phyloP scores from a whole-genome alignment of 2,888 invertebrate genomes.

The Itoplectis maculator region DNA sequence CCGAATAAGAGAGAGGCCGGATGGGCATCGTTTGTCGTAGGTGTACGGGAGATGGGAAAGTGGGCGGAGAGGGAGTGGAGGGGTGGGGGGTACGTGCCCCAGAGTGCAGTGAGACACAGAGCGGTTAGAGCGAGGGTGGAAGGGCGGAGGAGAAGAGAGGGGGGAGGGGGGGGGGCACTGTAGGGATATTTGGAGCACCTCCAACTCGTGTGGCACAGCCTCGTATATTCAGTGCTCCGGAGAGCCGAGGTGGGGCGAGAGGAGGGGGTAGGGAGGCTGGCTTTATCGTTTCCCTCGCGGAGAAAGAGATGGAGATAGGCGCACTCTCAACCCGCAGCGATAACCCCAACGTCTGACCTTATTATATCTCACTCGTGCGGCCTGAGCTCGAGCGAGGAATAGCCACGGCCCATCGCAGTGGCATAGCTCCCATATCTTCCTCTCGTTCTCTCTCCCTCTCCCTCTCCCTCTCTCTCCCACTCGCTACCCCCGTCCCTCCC shows the following conservation, averaged over 20 bases:
- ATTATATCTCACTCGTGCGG: constrained; percentile 78
- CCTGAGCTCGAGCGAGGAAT: constrained; percentile 58
- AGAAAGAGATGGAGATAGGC: constrained; percentile 63
- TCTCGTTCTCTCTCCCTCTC: constrained; percentile 13
- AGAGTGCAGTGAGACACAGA: constrained; percentile 58
- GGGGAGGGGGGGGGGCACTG: constrained; percentile 2
- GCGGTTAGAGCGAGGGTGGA: constrained; percentile 49
- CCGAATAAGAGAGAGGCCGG: constrained; percentile 11
- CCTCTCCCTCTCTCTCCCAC: constrained; percentile 7
- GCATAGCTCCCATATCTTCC: constrained; percentile 23
- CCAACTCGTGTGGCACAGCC: constrained; percentile 55
- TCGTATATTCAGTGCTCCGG: constrained; percentile 59
- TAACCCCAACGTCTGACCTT: constrained; percentile 82
- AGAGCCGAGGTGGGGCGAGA: constrained; percentile 24
- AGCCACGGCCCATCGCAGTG: constrained; percentile 27
- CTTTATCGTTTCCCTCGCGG: constrained; percentile 59
- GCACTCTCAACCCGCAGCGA: constrained; percentile 74
- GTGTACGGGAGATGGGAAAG: not conserved
- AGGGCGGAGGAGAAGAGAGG: not conserved
- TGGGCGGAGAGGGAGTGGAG: not conserved
- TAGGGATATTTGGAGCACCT: constrained; percentile 64
- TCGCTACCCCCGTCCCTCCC: constrained; percentile 53
- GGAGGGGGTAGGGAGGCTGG: constrained; percentile 41
- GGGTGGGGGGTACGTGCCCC: constrained; percentile 19
- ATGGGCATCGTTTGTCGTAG: constrained; percentile 27